These are phyloP conservation scores for Anoplolepis gracilipes DNA, from an alignment of 1,140 invertebrate species.

Conservation along the genomic window DNA sequence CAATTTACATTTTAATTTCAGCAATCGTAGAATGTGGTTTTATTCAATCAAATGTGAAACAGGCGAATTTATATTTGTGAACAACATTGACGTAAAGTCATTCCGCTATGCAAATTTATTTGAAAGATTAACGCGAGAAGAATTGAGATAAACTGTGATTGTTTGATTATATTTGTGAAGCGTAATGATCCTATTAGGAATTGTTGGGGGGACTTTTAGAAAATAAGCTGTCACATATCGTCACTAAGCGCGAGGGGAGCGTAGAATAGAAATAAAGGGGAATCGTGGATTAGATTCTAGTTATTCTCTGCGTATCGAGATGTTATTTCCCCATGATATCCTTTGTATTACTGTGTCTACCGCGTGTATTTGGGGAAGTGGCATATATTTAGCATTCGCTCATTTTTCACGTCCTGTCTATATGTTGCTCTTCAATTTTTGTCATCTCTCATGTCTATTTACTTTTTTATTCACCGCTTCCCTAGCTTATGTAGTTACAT, in stretches of 20 bases:
- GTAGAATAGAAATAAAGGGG: slow-evolving; percentile 55
- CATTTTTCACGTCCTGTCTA: slow-evolving; percentile 48
- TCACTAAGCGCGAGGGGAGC: slow-evolving; percentile 63
- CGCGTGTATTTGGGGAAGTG: slow-evolving; percentile 22
- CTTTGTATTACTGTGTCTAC: slow-evolving; percentile 31
- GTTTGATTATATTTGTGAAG: slow-evolving; percentile 45
- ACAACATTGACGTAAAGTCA: slow-evolving; percentile 30
- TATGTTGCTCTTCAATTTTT: slow-evolving; percentile 3
- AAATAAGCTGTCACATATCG: slow-evolving; percentile 74
- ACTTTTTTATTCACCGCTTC: slow-evolving; percentile 23
- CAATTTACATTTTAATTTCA: slow-evolving; percentile 17
- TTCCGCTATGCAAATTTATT: slow-evolving; percentile 43
- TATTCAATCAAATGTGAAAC: background rate
- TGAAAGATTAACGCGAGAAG: slow-evolving; percentile 35
- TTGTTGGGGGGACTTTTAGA: slow-evolving; percentile 56
- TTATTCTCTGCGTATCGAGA: slow-evolving; percentile 69
- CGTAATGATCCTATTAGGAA: slow-evolving; percentile 1
- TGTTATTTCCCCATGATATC: slow-evolving; percentile 60
- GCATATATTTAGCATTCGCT: slow-evolving; percentile 19
- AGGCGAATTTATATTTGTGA: slow-evolving; percentile 33
- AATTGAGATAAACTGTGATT: slow-evolving; percentile 18
- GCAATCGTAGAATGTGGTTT: background rate
- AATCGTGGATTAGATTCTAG: slow-evolving; percentile 67
- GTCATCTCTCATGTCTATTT: background rate
- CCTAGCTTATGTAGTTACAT: background rate